Base-by-base conservation (phyloP, 2,888 invertebrate genomes). In the Cantharis nigra region DNA sequence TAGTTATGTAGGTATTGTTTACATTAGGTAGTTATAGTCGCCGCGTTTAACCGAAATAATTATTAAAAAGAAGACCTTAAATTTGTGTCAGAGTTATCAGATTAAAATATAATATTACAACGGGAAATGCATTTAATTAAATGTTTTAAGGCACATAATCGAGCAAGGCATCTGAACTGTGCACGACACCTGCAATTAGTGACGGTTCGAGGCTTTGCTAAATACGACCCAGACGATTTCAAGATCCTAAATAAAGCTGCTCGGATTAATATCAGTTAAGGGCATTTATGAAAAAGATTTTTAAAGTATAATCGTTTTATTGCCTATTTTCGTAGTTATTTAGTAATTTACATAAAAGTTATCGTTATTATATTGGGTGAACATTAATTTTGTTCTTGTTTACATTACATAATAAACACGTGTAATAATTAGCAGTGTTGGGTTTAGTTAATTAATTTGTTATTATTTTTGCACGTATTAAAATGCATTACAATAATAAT, bases 131-230 rank as follows among this genome's bases (percentile, higher is more conserved):
- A 86, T 87, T 88, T 88, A 87, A 88, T 87, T 88, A 87, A 87
- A 86, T 85, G 86, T 87, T 87, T 87, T 83, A 83, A 83, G 83
- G 82, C 83, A 82, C 82, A 85, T 85, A 87, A 87, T 87, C 87
- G 84, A 85, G 83, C 80, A 80, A 84, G 82, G 84, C 85, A 85
- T 86, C 86, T 85, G 83, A 85, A 84, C 84, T 84, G 82, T 85
- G 83, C 87, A 86, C 86, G 86, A 87, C 87, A 88, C 87, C 88
- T 87, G 88, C 87, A 88, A 88, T 88, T 88, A 88, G 88, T 87
- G 85, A 83, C 86, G 88, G 85, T 86, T 84, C 85, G 85, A 74
- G 80, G 86, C 83, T 79, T 81, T 81, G 83, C 86, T 86, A 87
- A 87, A 86, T 86, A 86, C 72, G 49, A 72, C 70, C 20, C 74